Evolutionary conservation across 2,797 vertebrate species (phyloP).

Genomic region (Peromyscus attwateri): DNA sequence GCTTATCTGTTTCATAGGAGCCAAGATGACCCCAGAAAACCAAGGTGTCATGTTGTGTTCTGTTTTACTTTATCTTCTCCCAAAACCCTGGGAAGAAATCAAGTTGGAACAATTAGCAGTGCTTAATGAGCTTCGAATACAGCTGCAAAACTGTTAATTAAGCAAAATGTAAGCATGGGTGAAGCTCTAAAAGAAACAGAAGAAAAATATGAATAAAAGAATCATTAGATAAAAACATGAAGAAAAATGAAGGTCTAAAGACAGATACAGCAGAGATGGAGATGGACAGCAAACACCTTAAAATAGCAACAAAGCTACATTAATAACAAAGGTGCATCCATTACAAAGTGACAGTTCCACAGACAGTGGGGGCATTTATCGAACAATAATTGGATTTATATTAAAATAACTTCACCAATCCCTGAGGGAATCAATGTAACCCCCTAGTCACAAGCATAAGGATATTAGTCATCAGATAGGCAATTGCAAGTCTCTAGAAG

Average conservation of each 20-base stretch:
- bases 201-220: not conserved
- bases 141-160: not conserved
- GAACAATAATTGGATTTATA: constrained; percentile 45
- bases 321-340: not conserved
- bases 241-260: not conserved
- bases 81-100: constrained; percentile 37
- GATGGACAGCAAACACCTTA: not conserved
- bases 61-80: constrained; percentile 1
- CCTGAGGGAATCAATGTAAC: not conserved
- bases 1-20: not conserved
- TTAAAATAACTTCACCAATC: constrained; percentile 14
- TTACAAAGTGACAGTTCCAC: not conserved
- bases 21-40: not conserved
- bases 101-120: constrained; percentile 23
- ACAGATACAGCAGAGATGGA: too few relatives aligned
- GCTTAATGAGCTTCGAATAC: constrained; percentile 19
- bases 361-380: not conserved
- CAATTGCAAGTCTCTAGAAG: not conserved
- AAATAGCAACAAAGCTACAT: not conserved
- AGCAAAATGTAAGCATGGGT: not conserved
- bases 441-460: not conserved
- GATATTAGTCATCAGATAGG: not conserved
- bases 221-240: not conserved
- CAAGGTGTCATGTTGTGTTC: not conserved
- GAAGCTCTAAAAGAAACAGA: not conserved